phyloP scores from a whole-genome alignment of 2,888 invertebrate genomes.

The Coelogynopora nodosa region DNA sequence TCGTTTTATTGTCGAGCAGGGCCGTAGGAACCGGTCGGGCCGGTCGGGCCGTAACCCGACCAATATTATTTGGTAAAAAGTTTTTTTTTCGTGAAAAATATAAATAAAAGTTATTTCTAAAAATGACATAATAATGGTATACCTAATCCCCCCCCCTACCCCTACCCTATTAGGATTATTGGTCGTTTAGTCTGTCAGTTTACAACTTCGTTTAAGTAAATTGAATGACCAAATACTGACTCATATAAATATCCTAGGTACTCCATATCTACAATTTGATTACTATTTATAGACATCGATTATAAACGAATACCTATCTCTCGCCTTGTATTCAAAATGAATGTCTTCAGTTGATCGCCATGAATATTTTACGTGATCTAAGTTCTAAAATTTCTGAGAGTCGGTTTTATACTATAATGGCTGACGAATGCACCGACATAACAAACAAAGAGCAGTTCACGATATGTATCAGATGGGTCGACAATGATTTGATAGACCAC shows the following conservation, averaged over 20 bases:
- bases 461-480: conserved; percentile 15
- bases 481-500: conserved; percentile 27
- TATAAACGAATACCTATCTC: conserved; percentile 14
- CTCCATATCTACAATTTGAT: neutral
- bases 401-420: conserved; percentile 25
- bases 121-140: neutral
- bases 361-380: neutral
- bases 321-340: conserved; percentile 25
- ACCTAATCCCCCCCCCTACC: neutral
- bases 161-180: neutral
- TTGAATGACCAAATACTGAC: too few species aligned
- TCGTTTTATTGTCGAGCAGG: too few species aligned
- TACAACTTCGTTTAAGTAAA: too few species aligned
- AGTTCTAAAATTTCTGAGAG: conserved; percentile 8
- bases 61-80: neutral
- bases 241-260: too few species aligned
- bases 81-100: neutral
- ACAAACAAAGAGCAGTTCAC: conserved; percentile 27
- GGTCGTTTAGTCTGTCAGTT: neutral
- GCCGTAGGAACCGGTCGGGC: too few species aligned
- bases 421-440: conserved; percentile 21
- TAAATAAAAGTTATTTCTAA: neutral
- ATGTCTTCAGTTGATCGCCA: conserved; percentile 25
- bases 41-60: too few species aligned
- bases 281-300: neutral